Conservation (phyloP, 2,113 vertebrate genomes). For the Rhipidura dahli region DNA sequence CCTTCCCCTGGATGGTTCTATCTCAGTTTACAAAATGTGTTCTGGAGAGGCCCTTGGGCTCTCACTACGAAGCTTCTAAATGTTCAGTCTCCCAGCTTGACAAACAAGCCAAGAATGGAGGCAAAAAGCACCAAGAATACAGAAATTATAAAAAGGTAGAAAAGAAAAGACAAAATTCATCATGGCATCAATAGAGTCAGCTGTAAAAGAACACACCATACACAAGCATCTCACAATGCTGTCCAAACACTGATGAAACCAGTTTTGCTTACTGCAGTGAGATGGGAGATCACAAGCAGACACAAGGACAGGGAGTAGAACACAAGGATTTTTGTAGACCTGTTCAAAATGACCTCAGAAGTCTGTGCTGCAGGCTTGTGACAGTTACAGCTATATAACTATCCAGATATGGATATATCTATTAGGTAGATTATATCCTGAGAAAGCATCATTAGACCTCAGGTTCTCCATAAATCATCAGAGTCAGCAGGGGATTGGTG, state of each 20-base stretch:
- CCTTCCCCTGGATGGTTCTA: too few relatives aligned
- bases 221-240: background rate
- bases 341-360: background rate
- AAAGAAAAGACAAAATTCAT: too few relatives aligned
- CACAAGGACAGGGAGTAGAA: background rate
- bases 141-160: too few relatives aligned
- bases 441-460: background rate
- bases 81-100: too few relatives aligned
- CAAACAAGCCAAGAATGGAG: too few relatives aligned
- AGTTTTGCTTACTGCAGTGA: background rate
- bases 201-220: background rate
- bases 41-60: too few relatives aligned
- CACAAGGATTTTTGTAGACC: background rate
- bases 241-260: background rate
- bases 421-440: background rate
- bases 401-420: background rate
- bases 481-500: background rate
- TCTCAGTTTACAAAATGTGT: too few relatives aligned
- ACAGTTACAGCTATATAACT: background rate
- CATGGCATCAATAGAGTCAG: background rate
- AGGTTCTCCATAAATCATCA: background rate
- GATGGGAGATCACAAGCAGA: background rate
- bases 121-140: too few relatives aligned
- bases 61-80: too few relatives aligned
- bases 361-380: background rate